phyloP scores from a whole-genome alignment of 2,113 vertebrate genomes.

The Micronisus gabar region DNA sequence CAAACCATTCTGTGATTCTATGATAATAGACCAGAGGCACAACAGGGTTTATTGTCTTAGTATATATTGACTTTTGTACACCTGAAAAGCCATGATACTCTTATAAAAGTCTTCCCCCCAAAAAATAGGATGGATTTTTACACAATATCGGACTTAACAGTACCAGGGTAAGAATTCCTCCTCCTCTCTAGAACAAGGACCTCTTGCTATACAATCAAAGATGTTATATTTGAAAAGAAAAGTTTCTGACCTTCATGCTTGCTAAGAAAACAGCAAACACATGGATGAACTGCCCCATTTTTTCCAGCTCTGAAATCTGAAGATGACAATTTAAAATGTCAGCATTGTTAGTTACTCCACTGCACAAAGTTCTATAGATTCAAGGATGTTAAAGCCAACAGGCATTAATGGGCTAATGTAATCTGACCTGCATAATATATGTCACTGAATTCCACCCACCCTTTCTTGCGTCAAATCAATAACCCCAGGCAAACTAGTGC shows the following conservation, averaged over 20 bases:
- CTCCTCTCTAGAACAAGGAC: neutral
- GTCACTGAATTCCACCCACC: constrained; percentile 10
- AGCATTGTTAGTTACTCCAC: constrained; percentile 9
- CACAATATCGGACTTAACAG: neutral
- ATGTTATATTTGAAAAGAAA: neutral
- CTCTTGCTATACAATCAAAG: neutral
- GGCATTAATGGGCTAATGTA: neutral
- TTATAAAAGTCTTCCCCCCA: neutral
- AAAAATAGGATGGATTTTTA: neutral
- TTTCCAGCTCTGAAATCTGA: constrained; percentile 11
- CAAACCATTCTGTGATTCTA: neutral
- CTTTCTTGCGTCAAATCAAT: neutral
- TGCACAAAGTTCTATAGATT: constrained; percentile 7
- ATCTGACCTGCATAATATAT: constrained; percentile 21
- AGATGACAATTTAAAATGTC: constrained; percentile 37
- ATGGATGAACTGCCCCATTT: neutral
- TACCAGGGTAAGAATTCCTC: neutral
- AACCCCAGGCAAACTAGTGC: neutral
- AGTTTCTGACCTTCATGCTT: constrained; percentile 25
- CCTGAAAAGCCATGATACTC: neutral
- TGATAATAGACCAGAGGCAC: neutral
- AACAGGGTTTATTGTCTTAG: neutral
- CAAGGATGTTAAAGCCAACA: constrained; percentile 10
- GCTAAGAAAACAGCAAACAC: constrained; percentile 28
- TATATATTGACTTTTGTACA: neutral